These are phyloP conservation scores for Lasiommata megera DNA, from an alignment of 2,888 invertebrate genomes.

Conservation along the genomic window DNA sequence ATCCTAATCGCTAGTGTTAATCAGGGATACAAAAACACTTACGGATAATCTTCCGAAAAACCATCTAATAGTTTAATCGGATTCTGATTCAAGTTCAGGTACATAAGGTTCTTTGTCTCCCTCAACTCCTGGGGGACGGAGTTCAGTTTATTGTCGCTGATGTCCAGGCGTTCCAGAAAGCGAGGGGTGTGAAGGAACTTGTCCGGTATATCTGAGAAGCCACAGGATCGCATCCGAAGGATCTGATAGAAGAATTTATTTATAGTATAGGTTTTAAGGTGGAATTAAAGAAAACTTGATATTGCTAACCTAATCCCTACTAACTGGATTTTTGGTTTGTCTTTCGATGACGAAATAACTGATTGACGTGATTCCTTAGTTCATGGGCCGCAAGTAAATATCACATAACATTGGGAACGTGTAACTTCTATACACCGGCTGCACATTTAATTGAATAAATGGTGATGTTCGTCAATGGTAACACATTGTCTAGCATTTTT, in stretches of 20 bases:
- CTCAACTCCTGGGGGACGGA: conserved; percentile 82
- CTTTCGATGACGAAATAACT: no score
- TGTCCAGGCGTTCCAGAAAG: conserved; percentile 83
- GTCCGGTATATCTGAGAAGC: conserved; percentile 82
- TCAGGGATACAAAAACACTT: conserved; percentile 43
- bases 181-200: conserved; percentile 85
- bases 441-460: no score
- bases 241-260: conserved; percentile 58
- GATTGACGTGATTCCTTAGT: no score
- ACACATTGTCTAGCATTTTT: no score
- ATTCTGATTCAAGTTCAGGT: conserved; percentile 86
- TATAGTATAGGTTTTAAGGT: background rate
- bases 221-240: conserved; percentile 86
- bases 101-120: conserved; percentile 81
- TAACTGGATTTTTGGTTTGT: no score
- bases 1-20: no score
- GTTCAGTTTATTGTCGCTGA: conserved; percentile 84
- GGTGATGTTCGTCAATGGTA: no score
- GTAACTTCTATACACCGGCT: no score
- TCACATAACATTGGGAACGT: no score
- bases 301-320: no score
- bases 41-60: conserved; percentile 58
- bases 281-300: no score
- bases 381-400: no score
- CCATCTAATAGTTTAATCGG: conserved; percentile 82